Conservation (phyloP, 1,140 invertebrate genomes). For the Arctopsyche grandis region DNA sequence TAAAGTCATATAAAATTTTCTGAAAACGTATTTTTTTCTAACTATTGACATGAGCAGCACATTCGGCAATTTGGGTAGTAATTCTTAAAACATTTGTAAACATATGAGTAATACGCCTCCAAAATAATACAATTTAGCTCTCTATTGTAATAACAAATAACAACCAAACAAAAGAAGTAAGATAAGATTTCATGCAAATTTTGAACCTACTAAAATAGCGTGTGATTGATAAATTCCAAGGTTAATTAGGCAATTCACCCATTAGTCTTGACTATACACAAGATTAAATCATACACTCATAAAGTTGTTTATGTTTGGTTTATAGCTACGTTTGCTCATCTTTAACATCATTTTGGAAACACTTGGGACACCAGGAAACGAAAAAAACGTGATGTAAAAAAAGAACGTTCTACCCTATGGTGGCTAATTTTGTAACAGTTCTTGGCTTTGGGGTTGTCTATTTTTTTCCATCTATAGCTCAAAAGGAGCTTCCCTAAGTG, state of each 20-base stretch:
- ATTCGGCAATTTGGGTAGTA: too few species aligned
- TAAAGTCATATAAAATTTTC: too few species aligned
- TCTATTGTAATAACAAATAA: not conserved
- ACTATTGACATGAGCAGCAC: too few species aligned
- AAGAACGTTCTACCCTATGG: not conserved
- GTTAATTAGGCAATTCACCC: constrained; percentile 11
- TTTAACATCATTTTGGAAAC: not conserved
- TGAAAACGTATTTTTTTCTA: too few species aligned
- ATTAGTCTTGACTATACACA: not conserved
- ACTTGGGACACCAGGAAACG: not conserved
- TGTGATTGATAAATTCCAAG: constrained; percentile 9
- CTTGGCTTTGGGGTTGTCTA: constrained; percentile 4
- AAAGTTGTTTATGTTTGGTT: not conserved
- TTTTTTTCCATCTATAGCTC: not conserved
- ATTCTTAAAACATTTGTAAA: too few species aligned
- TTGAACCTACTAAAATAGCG: constrained; percentile 4
- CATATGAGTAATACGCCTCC: too few species aligned
- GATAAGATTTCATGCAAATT: constrained; percentile 10
- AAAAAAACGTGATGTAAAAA: constrained; percentile 2
- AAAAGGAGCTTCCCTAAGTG: not conserved
- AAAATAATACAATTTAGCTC: too few species aligned
- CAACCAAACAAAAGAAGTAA: not conserved
- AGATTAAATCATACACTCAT: not conserved
- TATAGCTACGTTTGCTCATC: not conserved
- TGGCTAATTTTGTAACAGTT: constrained; percentile 27